A percentile compares a stretch with the other conserved stretches of the same genome.
Conservation (phyloP, 2,113 vertebrate genomes). For the Benthochromis sp. region DNA sequence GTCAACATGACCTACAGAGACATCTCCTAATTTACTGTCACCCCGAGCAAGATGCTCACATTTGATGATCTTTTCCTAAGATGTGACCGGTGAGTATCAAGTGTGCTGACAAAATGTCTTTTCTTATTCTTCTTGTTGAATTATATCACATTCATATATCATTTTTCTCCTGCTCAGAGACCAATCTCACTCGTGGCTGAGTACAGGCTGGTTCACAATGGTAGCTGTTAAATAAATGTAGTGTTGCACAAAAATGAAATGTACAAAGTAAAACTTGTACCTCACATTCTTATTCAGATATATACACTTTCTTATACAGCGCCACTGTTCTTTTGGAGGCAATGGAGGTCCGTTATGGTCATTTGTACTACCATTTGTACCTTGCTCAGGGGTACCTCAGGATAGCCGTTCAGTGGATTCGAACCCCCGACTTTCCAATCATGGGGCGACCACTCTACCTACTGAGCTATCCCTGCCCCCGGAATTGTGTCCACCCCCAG, state of each 20-base stretch:
- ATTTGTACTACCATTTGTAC: neutral
- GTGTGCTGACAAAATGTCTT: neutral
- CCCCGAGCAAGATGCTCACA: neutral
- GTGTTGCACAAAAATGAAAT: neutral
- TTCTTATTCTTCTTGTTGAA: neutral
- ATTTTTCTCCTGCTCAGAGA: neutral
- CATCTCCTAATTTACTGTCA: neutral
- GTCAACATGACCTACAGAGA: neutral
- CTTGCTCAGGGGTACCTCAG: neutral
- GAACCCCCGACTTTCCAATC: neutral
- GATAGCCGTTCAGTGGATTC: neutral
- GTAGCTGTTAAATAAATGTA: neutral
- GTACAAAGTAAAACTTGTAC: neutral
- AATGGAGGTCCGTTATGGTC: neutral
- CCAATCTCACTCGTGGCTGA: neutral
- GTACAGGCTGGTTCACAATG: neutral
- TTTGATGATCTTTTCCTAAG: neutral
- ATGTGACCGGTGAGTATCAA: neutral
- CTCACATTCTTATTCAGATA: neutral
- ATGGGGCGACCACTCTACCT: neutral
- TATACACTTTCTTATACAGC: neutral
- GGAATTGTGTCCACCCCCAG: neutral
- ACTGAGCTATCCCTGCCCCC: neutral
- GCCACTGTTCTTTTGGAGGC: neutral
- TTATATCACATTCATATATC: neutral